Evolutionary conservation across 30 jellyfish, hydroid and myxozoan genomes (phyloP).

Genomic region (Chironex yamaguchii): DNA sequence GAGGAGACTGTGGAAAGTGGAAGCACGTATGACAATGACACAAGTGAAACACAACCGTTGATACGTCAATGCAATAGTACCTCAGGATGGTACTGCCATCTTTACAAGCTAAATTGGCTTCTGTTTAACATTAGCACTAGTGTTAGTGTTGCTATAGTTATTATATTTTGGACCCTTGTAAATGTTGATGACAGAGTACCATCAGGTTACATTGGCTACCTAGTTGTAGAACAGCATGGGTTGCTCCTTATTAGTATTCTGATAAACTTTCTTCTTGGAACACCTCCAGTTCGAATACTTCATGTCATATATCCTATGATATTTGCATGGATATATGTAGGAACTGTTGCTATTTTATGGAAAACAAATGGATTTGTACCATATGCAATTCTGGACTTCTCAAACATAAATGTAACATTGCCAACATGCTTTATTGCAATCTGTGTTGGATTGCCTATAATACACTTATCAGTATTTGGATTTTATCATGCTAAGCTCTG

Average conservation of each 20-base stretch:
- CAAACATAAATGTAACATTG: background rate
- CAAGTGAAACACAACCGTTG: too few relatives aligned
- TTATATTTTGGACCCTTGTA: background rate
- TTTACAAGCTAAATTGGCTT: background rate
- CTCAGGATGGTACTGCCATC: background rate
- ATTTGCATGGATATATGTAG: background rate
- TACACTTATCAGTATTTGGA: too few relatives aligned
- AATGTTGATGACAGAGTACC: background rate
- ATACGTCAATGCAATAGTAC: background rate
- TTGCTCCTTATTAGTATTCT: background rate
- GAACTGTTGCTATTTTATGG: background rate
- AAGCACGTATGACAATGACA: too few relatives aligned
- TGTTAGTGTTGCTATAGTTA: background rate
- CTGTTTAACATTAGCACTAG: background rate
- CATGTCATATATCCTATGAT: background rate
- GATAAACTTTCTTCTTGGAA: background rate
- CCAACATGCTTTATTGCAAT: background rate
- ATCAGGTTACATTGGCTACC: background rate
- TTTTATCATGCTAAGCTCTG: too few relatives aligned
- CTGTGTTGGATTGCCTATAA: background rate
- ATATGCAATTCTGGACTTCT: background rate
- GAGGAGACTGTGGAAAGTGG: too few relatives aligned
- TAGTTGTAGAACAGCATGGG: background rate
- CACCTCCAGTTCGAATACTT: background rate
- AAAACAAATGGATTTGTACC: background rate